A percentile compares a stretch with the other conserved stretches of the same genome.
Conservation (phyloP, 2,888 invertebrate species). For the Drosophila prolongata region DNA sequence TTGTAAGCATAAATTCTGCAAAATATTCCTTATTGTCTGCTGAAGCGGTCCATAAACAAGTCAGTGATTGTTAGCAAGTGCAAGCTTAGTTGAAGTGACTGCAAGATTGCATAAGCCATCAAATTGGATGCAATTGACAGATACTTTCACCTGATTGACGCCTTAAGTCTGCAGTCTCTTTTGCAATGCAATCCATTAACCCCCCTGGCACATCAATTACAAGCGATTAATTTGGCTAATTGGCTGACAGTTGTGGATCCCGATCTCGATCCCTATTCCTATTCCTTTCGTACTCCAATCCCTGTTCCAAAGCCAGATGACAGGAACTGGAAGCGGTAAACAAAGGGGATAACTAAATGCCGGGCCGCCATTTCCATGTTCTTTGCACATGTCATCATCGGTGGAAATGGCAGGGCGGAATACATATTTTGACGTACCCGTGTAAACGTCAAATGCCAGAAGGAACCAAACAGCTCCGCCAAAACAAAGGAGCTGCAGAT, state of each 20-base stretch:
- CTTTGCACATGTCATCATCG: constrained; percentile 43
- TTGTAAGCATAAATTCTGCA: constrained; percentile 2
- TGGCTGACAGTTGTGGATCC: constrained; percentile 34
- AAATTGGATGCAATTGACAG: constrained; percentile 35
- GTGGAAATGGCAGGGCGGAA: constrained; percentile 23
- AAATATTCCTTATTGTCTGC: constrained; percentile 9
- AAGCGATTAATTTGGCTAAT: constrained; percentile 66
- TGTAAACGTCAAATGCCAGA: constrained; percentile 70
- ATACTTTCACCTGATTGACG: constrained; percentile 38
- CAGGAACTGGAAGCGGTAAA: constrained; percentile 21
- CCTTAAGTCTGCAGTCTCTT: constrained; percentile 19
- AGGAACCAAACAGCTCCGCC: constrained; percentile 6
- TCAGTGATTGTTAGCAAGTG: not conserved
- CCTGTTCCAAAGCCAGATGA: constrained; percentile 15
- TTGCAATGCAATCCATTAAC: constrained; percentile 39
- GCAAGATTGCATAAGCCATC: constrained; percentile 29
- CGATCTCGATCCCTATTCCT: constrained; percentile 15
- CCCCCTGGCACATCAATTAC: constrained; percentile 36
- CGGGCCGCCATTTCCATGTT: constrained; percentile 38
- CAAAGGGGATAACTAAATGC: constrained; percentile 32
- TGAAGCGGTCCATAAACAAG: not conserved
- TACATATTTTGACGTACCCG: constrained; percentile 59
- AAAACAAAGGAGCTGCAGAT: constrained; percentile 50
- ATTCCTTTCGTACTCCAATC: not conserved
- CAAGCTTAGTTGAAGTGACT: constrained; percentile 6